These are phyloP conservation scores for Synergus itoensis DNA, from an alignment of 2,888 invertebrate genomes.

Conservation along the genomic window DNA sequence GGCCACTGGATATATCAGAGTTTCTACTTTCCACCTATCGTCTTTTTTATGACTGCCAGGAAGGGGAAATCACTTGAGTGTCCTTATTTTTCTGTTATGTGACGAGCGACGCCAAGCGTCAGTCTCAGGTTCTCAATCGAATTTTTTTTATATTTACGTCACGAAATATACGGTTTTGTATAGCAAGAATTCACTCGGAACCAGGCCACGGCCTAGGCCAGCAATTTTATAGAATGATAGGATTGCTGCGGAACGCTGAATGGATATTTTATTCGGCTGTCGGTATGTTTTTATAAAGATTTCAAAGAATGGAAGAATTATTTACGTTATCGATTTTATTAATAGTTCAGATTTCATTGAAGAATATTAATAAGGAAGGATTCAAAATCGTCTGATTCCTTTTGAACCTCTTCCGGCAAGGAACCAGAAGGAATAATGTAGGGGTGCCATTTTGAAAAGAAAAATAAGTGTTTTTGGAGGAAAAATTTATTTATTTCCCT, in stretches of 20 bases:
- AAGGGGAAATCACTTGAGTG: constrained; percentile 36
- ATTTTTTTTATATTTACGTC: constrained; percentile 30
- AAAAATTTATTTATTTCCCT: no score
- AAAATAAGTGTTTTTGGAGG: no score
- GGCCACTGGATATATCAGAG: constrained; percentile 26
- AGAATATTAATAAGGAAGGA: background rate
- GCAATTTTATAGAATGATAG: constrained; percentile 1
- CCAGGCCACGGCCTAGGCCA: constrained; percentile 34
- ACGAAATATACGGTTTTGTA: constrained; percentile 8
- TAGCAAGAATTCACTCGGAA: constrained; percentile 7
- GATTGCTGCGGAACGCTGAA: background rate
- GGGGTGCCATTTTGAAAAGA: no score
- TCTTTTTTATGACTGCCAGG: constrained; percentile 25
- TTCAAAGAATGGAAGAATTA: background rate
- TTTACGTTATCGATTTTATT: background rate
- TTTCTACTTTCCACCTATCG: constrained; percentile 14
- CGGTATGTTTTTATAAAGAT: background rate
- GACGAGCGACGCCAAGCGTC: constrained; percentile 3
- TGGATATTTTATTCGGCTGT: background rate
- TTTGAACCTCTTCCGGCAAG: no score
- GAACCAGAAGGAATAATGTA: no score
- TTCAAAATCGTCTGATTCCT: background rate
- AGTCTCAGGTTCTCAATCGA: background rate
- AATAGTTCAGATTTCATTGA: background rate
- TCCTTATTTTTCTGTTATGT: constrained; percentile 21